Conservation (phyloP, 2,888 invertebrate species). For the Lysandra bellargus region DNA sequence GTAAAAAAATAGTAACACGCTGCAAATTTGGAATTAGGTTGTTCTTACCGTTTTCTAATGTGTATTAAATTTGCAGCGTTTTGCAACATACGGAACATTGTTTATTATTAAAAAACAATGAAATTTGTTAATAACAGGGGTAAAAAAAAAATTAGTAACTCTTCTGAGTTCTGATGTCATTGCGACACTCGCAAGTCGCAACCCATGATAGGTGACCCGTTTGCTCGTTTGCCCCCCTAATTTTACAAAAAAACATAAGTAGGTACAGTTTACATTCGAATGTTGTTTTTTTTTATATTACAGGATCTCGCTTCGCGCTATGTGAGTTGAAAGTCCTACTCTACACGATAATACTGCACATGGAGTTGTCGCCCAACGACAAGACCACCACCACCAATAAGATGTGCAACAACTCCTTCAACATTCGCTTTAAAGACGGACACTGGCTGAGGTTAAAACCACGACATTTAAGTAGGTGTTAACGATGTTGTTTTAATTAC, state of each 20-base stretch:
- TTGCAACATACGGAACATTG: too few species aligned
- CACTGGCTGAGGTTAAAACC: conserved; percentile 52
- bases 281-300: neutral
- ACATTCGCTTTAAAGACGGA: conserved; percentile 54
- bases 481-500: too few species aligned
- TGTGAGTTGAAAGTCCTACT: conserved; percentile 63
- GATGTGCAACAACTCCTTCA: conserved; percentile 48
- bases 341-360: conserved; percentile 57
- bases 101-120: too few species aligned
- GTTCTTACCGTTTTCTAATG: too few species aligned
- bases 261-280: neutral
- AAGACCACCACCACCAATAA: conserved; percentile 53
- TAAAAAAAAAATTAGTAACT: too few species aligned
- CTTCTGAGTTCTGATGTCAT: too few species aligned
- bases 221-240: neutral
- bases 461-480: conserved; percentile 19
- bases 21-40: too few species aligned
- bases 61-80: too few species aligned
- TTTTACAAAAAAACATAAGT: neutral
- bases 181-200: too few species aligned
- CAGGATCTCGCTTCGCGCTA: conserved; percentile 64
- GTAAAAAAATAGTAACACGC: too few species aligned
- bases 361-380: conserved; percentile 54
- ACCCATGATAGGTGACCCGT: too few species aligned
- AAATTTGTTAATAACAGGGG: too few species aligned